Percentiles rank a stretch among this genome's conserved stretches.
Evolutionary conservation across 2,797 vertebrate species (phyloP).

Genomic region (Momotus momota): DNA sequence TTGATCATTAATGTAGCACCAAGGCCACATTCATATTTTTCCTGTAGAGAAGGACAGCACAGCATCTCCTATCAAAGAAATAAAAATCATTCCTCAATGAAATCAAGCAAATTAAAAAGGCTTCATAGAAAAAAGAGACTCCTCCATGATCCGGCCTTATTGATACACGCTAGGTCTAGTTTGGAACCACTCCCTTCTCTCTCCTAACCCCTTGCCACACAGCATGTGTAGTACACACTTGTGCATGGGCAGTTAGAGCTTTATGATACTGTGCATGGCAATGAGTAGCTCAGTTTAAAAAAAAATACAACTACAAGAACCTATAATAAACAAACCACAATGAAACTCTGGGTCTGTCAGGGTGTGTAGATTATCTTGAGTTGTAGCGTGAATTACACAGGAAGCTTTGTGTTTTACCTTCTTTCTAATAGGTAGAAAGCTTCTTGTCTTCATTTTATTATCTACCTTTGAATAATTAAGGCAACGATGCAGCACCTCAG

Average conservation of each 20-base stretch:
- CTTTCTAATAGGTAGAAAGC: background rate
- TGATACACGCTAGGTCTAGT: background rate
- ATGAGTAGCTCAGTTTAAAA: background rate
- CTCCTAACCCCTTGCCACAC: no score
- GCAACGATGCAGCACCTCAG: background rate
- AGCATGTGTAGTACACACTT: accelerated
- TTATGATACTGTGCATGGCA: background rate
- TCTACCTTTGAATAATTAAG: background rate
- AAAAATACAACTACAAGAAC: background rate
- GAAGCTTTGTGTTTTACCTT: background rate
- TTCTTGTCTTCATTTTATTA: background rate
- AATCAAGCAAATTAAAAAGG: background rate
- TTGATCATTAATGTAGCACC: background rate
- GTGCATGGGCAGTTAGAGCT: background rate
- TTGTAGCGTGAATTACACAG: background rate
- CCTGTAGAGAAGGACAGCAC: background rate
- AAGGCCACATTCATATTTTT: background rate
- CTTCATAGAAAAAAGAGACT: background rate
- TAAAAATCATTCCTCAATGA: background rate
- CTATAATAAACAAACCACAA: background rate
- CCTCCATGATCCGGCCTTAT: background rate
- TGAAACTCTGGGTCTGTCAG: background rate
- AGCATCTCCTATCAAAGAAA: background rate
- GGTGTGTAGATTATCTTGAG: background rate
- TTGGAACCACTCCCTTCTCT: background rate